Evolutionary conservation across 2,888 invertebrate species (phyloP).

Genomic region (Euzophera pinguis): DNA sequence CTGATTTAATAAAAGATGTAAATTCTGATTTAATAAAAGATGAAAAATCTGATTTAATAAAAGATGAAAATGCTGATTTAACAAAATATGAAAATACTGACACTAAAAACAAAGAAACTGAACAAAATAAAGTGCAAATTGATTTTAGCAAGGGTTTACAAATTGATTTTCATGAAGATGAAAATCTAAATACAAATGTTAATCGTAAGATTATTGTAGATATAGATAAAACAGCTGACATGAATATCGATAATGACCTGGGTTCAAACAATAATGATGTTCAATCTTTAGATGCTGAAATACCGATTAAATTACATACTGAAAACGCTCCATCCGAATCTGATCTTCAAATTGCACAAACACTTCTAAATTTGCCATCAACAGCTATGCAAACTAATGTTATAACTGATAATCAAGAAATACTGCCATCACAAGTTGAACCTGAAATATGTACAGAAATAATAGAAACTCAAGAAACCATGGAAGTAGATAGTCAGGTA

Average conservation of each 20-base stretch:
- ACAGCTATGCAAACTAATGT: constrained; percentile 56
- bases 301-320: neutral
- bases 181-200: neutral
- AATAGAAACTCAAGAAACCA: constrained; percentile 24
- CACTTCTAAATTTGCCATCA: constrained; percentile 67
- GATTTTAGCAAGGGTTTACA: constrained; percentile 15
- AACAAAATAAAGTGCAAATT: constrained; percentile 19
- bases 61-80: constrained; percentile 23
- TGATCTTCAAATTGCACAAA: constrained; percentile 72
- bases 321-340: constrained; percentile 64
- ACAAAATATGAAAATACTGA: constrained; percentile 23
- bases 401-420: constrained; percentile 32
- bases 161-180: constrained; percentile 18
- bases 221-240: constrained; percentile 1
- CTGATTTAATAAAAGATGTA: constrained; percentile 21
- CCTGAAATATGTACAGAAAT: constrained; percentile 24
- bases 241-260: neutral
- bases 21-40: constrained; percentile 23
- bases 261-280: neutral
- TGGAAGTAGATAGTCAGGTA: constrained; percentile 16
- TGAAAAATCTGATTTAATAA: constrained; percentile 23
- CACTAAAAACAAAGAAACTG: constrained; percentile 21
- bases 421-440: constrained; percentile 21
- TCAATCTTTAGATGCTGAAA: neutral
- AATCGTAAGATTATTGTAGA: constrained; percentile 24